Percentiles rank a stretch among this genome's conserved stretches.
Evolutionary conservation across 2,888 invertebrate species (phyloP).

Genomic region (Scaptomyza polygonia): DNA sequence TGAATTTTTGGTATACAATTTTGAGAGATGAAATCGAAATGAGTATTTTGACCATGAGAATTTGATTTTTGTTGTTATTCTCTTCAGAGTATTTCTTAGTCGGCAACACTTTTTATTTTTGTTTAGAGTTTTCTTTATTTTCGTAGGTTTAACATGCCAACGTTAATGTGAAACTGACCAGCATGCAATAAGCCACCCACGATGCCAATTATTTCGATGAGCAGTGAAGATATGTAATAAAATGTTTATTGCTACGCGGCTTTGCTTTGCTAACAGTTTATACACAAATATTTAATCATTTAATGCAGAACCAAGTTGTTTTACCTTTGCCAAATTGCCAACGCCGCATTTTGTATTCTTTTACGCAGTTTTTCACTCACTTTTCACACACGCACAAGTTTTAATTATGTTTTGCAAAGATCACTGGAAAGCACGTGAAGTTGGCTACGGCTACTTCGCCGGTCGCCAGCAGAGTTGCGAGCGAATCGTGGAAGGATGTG

Average conservation of each 20-base stretch:
- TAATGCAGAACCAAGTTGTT: no score
- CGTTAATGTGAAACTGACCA: slow-evolving; percentile 15
- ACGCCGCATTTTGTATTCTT: background rate
- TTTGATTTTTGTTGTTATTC: background rate
- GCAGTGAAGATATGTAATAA: slow-evolving; percentile 14
- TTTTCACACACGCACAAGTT: background rate
- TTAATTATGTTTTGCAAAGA: background rate
- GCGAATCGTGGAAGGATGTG: background rate
- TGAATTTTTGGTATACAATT: background rate
- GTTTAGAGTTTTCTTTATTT: background rate
- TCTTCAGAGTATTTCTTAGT: background rate
- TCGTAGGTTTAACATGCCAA: background rate
- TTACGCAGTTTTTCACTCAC: background rate
- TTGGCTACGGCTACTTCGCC: slow-evolving; percentile 1
- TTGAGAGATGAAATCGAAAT: background rate
- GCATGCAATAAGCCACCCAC: slow-evolving; percentile 48
- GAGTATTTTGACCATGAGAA: background rate
- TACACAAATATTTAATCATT: no score
- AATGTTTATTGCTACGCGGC: background rate
- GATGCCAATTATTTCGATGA: slow-evolving; percentile 55
- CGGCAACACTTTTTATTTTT: background rate
- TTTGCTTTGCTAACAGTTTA: no score
- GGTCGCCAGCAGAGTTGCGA: slow-evolving; percentile 1
- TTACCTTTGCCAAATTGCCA: no score
- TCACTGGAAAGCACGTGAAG: slow-evolving; percentile 3